Evolutionary conservation across 2,888 invertebrate species (phyloP), one percentile per base, ranked within the genome.

Genomic region (Hartigia nigra): DNA sequence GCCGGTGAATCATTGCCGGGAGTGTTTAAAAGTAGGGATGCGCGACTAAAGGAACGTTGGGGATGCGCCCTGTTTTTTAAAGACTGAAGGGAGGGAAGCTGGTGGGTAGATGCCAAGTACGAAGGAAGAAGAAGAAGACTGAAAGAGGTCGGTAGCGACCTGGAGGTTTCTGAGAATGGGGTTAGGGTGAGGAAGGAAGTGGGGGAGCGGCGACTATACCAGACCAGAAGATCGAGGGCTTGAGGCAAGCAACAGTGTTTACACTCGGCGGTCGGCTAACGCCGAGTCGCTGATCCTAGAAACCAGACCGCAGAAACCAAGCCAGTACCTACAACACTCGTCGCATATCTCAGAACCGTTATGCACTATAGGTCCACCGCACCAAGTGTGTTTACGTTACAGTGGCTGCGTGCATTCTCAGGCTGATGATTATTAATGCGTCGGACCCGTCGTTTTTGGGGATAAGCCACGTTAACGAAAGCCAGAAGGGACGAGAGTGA

Each of bases 241-340:
- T 83, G 70, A 55, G 80, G 81, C 82, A 80, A 82, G 86, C 84
- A 84, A 84, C 85, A 84, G 84, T 86, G 85, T 86, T 85, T 85
- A 85, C 86, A 78, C 84, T 84, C 78, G 78, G 80, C 79, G 81
- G 78, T 78, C 76, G 81, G 82, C 81, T 83, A 84, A 84, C 83
- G 84, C 80, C 84, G 84, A n/a, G n/a, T 84, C 85, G 85, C 81
- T 84, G 88, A 87, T 86, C 83, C 82, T 82, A 84, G 86, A 86
- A 87, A 86, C 86, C 86, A 87, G 86, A 87, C 83, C 86, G 81
- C 84, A 81, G 39, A 55, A 55, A 55, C 39, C 39, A 23, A 55
- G 14, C 14, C 39, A n/a, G n/a, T n/a, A 14, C 23, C 23, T 55
- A 23, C 39, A 23, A 55, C 39, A 23, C 39, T 55, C 39, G 39